Conservation (phyloP, 1,140 invertebrate species). For the Camponotus floridanus region DNA sequence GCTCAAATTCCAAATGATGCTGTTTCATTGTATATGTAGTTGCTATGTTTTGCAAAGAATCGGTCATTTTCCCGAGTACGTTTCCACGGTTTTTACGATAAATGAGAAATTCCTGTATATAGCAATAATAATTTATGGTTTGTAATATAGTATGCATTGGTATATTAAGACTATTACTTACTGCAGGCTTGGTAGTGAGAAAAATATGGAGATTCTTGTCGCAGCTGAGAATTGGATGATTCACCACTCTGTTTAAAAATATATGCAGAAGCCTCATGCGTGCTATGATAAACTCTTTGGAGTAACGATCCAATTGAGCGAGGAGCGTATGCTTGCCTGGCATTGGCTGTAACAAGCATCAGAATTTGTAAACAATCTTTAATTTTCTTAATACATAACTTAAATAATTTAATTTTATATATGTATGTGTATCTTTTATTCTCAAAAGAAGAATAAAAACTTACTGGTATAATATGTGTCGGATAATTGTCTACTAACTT, state of each 20-base stretch:
- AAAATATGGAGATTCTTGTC: constrained; percentile 90
- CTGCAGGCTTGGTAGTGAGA: constrained; percentile 89
- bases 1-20: constrained; percentile 89
- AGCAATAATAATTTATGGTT: background rate
- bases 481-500: constrained; percentile 89
- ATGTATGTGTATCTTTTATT: background rate
- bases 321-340: constrained; percentile 91
- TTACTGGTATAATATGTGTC: constrained; percentile 90
- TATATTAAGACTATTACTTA: constrained; percentile 80
- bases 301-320: constrained; percentile 91
- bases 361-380: constrained; percentile 15
- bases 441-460: constrained; percentile 45
- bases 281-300: constrained; percentile 91
- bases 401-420: background rate
- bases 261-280: constrained; percentile 91
- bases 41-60: constrained; percentile 88
- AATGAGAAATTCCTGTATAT: constrained; percentile 88
- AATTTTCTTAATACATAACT: background rate
- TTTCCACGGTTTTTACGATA: constrained; percentile 89
- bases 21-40: constrained; percentile 87
- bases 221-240: constrained; percentile 91
- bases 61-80: constrained; percentile 87
- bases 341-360: constrained; percentile 88
- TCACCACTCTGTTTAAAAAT: constrained; percentile 89
- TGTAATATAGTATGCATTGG: background rate